A percentile compares a stretch with the other conserved stretches of the same genome.
These are phyloP conservation scores for Miltochrista miniata DNA, from an alignment of 2,888 invertebrate species.

Conservation along the genomic window DNA sequence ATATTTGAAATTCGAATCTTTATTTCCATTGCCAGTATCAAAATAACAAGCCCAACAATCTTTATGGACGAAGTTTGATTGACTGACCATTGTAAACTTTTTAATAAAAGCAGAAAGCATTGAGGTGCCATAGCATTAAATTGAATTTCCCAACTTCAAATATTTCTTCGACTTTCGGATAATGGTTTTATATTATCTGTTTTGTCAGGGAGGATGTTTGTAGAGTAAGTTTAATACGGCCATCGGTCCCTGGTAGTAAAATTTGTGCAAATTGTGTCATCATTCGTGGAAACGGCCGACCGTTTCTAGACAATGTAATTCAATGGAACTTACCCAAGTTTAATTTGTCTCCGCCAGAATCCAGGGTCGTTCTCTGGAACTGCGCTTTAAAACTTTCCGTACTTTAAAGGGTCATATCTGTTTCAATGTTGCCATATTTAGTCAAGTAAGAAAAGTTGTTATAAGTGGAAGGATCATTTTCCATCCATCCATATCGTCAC, in stretches of 20 bases:
- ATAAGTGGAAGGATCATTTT: too few relatives aligned
- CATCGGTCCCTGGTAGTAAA: conserved; percentile 17
- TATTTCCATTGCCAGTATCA: conserved; percentile 15
- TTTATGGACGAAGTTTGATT: conserved; percentile 8
- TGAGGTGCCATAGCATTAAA: neutral
- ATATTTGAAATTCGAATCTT: conserved; percentile 23
- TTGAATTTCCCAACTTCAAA: conserved; percentile 8
- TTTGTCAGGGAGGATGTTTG: conserved; percentile 3
- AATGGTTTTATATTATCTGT: conserved; percentile 9
- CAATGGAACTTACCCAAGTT: conserved; percentile 49
- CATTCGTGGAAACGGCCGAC: conserved; percentile 36
- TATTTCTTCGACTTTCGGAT: conserved; percentile 1
- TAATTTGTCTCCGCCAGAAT: conserved; percentile 40
- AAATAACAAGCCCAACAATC: conserved; percentile 5
- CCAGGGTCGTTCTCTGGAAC: conserved; percentile 25
- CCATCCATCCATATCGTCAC: too few relatives aligned
- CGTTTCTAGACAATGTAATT: conserved; percentile 50
- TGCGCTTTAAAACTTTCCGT: conserved; percentile 28
- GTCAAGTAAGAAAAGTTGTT: too few relatives aligned
- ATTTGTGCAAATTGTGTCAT: conserved; percentile 28
- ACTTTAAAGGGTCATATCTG: conserved; percentile 11
- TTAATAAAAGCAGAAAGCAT: conserved; percentile 10
- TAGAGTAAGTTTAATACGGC: conserved; percentile 13
- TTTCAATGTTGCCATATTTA: too few relatives aligned
- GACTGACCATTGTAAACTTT: conserved; percentile 10